Conservation (phyloP, 1,140 invertebrate genomes). For the Trissolcus basalis region DNA sequence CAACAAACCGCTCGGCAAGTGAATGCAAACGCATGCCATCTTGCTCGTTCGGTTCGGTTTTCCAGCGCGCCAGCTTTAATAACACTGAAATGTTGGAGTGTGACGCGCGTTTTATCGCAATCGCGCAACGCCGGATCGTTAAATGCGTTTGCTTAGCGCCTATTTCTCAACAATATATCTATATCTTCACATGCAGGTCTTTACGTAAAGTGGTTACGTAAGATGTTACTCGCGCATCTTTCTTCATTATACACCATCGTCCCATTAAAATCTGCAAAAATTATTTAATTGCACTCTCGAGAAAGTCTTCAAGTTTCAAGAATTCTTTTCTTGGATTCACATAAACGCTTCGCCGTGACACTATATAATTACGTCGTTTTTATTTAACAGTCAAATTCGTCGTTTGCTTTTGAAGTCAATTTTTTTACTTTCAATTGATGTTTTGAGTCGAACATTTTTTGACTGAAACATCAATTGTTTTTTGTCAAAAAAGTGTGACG, state of each 20-base stretch:
- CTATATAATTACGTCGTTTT: no score
- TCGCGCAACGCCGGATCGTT: constrained; percentile 34
- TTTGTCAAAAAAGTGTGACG: no score
- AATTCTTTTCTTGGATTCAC: no score
- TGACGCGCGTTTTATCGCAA: constrained; percentile 39
- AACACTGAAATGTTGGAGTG: constrained; percentile 20
- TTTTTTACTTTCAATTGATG: no score
- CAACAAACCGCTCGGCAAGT: constrained; percentile 22
- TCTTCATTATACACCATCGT: constrained; percentile 1
- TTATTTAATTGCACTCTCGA: constrained; percentile 2
- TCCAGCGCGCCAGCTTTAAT: constrained; percentile 28
- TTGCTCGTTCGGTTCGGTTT: constrained; percentile 37
- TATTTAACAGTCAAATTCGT: no score
- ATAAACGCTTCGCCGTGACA: no score
- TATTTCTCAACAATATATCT: constrained; percentile 35
- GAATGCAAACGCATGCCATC: constrained; percentile 36
- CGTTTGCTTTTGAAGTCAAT: no score
- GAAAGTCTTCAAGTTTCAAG: not conserved
- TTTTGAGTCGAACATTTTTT: no score
- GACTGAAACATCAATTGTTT: no score
- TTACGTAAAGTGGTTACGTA: constrained; percentile 23
- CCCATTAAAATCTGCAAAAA: not conserved
- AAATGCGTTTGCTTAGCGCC: constrained; percentile 32
- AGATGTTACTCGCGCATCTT: constrained; percentile 10
- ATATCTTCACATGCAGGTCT: constrained; percentile 8